These are phyloP conservation scores for Chelon labrosus DNA, from an alignment of 2,797 vertebrate species.

Conservation along the genomic window DNA sequence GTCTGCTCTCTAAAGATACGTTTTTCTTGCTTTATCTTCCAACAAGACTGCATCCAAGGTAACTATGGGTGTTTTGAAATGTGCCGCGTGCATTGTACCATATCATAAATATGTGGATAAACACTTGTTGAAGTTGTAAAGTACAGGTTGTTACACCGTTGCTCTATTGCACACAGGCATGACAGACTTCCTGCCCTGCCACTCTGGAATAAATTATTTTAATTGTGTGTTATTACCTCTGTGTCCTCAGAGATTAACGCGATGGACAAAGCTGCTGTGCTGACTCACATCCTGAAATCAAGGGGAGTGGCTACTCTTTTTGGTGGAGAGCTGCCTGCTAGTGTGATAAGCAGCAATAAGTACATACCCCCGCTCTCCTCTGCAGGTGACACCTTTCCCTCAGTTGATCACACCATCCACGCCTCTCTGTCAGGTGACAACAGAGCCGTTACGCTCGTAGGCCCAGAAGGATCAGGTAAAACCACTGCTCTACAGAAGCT, in stretches of 20 bases:
- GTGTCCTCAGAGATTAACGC: slow-evolving; percentile 22
- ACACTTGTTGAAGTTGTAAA: not conserved
- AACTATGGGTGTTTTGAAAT: slow-evolving; percentile 10
- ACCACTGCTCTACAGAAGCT: slow-evolving; percentile 81
- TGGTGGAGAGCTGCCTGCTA: slow-evolving; percentile 66
- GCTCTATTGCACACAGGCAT: not conserved
- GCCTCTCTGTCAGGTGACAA: slow-evolving; percentile 36
- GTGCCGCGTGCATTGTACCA: not conserved
- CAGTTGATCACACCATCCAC: slow-evolving; percentile 62
- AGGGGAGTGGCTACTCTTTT: slow-evolving; percentile 57
- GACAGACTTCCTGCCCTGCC: not conserved
- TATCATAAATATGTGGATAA: not conserved
- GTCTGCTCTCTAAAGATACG: not conserved
- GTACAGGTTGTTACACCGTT: not conserved
- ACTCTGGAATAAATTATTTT: not conserved
- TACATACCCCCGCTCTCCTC: slow-evolving; percentile 60
- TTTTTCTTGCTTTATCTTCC: not conserved
- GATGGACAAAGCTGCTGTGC: slow-evolving; percentile 68
- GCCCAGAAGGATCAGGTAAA: slow-evolving; percentile 83
- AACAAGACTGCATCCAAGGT: slow-evolving; percentile 13
- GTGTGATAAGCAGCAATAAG: slow-evolving; percentile 62
- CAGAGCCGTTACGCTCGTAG: slow-evolving; percentile 67
- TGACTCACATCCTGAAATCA: slow-evolving; percentile 45
- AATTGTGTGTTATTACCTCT: slow-evolving; percentile 8
- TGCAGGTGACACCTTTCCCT: not conserved